These are phyloP conservation scores for Platysteira castanea DNA, from an alignment of 2,113 vertebrate genomes.

Conservation along the genomic window DNA sequence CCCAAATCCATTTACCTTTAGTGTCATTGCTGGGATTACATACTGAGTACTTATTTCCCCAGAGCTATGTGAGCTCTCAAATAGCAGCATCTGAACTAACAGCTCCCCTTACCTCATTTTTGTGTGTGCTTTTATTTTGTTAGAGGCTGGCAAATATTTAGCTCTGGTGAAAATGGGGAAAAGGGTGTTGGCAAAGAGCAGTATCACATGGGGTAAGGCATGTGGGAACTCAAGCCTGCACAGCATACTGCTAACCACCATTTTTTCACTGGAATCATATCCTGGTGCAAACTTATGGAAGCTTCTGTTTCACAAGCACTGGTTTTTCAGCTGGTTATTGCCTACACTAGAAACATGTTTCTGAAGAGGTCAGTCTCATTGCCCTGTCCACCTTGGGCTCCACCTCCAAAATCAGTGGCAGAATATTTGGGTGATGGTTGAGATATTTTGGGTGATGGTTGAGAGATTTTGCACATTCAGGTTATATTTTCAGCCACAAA, in stretches of 20 bases:
- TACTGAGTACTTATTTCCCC: slow-evolving; percentile 67
- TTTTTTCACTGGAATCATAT: not conserved
- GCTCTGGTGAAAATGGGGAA: not conserved
- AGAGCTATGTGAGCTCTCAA: slow-evolving; percentile 54
- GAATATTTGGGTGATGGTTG: not conserved
- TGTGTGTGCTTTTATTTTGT: slow-evolving; percentile 41
- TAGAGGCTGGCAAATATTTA: slow-evolving; percentile 50
- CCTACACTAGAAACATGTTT: not conserved
- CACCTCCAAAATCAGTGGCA: not conserved
- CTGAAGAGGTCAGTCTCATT: not conserved
- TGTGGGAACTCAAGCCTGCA: accelerated
- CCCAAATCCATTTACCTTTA: slow-evolving; percentile 66
- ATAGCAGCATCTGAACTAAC: slow-evolving; percentile 42
- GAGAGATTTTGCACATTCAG: not conserved
- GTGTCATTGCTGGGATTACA: slow-evolving; percentile 60
- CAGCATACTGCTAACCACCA: not conserved
- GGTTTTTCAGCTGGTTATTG: not conserved
- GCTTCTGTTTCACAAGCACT: not conserved
- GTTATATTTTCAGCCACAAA: not conserved
- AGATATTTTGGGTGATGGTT: not conserved
- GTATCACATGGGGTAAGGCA: not conserved
- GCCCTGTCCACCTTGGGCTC: not conserved
- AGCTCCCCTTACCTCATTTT: slow-evolving; percentile 41
- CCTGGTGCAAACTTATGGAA: not conserved
- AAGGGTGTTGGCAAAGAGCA: not conserved